Evolutionary conservation across 2,113 vertebrate species (phyloP), one percentile per base, ranked within the genome.

Genomic region (Sitta europaea): DNA sequence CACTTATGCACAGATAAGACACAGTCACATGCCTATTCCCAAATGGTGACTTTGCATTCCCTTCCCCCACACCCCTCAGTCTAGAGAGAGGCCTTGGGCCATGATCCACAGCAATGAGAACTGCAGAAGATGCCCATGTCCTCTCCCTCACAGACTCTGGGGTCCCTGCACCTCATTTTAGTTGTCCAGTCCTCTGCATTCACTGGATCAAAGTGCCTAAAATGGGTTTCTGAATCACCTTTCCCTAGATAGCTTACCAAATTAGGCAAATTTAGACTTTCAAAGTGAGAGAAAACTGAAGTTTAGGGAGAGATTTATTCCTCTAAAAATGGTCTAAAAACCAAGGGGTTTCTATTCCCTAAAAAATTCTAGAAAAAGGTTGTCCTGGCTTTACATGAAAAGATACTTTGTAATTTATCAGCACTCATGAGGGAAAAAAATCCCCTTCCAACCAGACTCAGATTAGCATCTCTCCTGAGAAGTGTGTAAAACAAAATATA

Each of bases 51-150:
- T 58, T 55, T 42, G 19, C 24, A 57, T 81, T 80, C 8, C 48
- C 4, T 50, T 33, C 8, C 25, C 15, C 38, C 21, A 22, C 17
- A 10, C 0, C 5, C 8, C 25, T 68, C 40, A 38, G 11, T 29
- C 22, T 31, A 8, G 14, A 72, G 43, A 54, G 12, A 0, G 0
- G 31, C n/a, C 42, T 33, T 35, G 36, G 33, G 14, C 43, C 10
- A 0, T 59, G 24, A 40, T 31, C 47, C 43, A 58, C 31, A 72
- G 20, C 42, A 86, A 40, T 0, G 2, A 51, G 53, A 83, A 43
- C 13, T 40, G 25, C 28, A 36, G 14, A 29, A 45, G 42, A 22
- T 50, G 11, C 9, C 42, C 16, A 11, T 29, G 6, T 40, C 13
- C 58, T 80, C 28, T 76, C 53, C 38, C 24, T 59, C 73, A 71